Percentiles rank a stretch among this genome's conserved stretches.
Evolutionary conservation across 2,888 invertebrate genomes (phyloP).

Genomic region (Tachystola acroxantha): DNA sequence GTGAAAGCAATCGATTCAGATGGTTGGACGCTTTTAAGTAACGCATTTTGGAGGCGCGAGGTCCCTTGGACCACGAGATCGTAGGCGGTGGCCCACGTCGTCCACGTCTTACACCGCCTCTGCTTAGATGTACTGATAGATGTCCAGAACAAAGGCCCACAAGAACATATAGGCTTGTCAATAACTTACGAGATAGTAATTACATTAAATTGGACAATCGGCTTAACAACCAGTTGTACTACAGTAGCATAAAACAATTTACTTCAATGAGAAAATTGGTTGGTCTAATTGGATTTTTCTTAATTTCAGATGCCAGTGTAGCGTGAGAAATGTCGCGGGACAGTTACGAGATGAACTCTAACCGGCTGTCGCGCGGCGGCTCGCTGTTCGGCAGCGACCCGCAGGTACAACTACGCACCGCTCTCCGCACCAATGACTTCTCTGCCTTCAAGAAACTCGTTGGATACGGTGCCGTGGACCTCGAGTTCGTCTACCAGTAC

Average conservation of each 20-base stretch:
- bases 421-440: conserved; percentile 71
- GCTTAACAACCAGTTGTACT: conserved; percentile 31
- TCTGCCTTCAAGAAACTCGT: conserved; percentile 72
- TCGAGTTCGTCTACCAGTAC: conserved; percentile 75
- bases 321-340: conserved; percentile 57
- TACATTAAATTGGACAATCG: conserved; percentile 50
- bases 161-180: too few relatives aligned
- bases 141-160: too few relatives aligned
- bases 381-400: conserved; percentile 69
- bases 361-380: conserved; percentile 53
- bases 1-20: conserved; percentile 32
- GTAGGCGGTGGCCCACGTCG: too few relatives aligned
- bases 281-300: conserved; percentile 25
- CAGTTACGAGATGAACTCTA: conserved; percentile 69
- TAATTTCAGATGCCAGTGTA: conserved; percentile 68
- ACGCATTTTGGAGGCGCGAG: too few relatives aligned
- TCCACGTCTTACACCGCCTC: too few relatives aligned
- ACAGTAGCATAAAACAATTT: conserved; percentile 38
- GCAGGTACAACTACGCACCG: conserved; percentile 68
- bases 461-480: conserved; percentile 62
- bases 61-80: too few relatives aligned
- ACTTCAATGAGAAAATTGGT: conserved; percentile 48
- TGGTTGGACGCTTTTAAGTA: too few relatives aligned
- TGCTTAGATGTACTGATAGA: too few relatives aligned
- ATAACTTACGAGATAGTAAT: conserved; percentile 32